Evolutionary conservation across 2,888 invertebrate species (phyloP), one percentile per base, ranked within the genome.

Genomic region (Beris morrisii): DNA sequence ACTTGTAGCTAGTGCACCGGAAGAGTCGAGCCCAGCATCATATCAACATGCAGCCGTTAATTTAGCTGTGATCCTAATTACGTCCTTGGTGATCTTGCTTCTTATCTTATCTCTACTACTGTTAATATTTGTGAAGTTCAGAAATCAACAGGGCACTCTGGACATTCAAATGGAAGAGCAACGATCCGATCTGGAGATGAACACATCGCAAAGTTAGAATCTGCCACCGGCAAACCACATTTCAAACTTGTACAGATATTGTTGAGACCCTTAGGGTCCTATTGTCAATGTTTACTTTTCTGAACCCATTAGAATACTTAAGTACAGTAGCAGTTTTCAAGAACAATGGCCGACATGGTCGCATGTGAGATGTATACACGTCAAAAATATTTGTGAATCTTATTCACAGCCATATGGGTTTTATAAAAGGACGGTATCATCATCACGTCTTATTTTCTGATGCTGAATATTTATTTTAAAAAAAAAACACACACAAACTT

Each of bases 261-360:
- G 30, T 30, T 32, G 22, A 22, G 22, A 22, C 22, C 22, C 22
- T 12, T 15, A 15, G 31, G 4, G 50, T 11, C 6, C 58, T 48
- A 48, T 31, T 46, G 50, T 28, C 38, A 11, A 15, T 13, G 22
- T 30, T 9, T 15, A 13, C 15, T 44, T 44, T 56, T 28, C 56
- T 31, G 30, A 31, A 46, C 45, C 58, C 53, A 45, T 4, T 30
- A 28, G 13, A 28, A 46, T 44, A 46, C 58, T 46, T 30, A n/a
- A 55, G 28, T 31, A 59, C 59, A 59, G 59, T 59, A 59, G 59
- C 59, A 59, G 31, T 59, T 59, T 59, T 50, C 22, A 1, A 30
- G 48, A 59, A 50, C 59, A 48, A 59, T 32, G 15, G 59, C 50
- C 59, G 59, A 44, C 59, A 48, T 38, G 4, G 32, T 48, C 15